Base-by-base conservation (phyloP, 2,888 invertebrate species). In the Trypoxylon attenuatum region DNA sequence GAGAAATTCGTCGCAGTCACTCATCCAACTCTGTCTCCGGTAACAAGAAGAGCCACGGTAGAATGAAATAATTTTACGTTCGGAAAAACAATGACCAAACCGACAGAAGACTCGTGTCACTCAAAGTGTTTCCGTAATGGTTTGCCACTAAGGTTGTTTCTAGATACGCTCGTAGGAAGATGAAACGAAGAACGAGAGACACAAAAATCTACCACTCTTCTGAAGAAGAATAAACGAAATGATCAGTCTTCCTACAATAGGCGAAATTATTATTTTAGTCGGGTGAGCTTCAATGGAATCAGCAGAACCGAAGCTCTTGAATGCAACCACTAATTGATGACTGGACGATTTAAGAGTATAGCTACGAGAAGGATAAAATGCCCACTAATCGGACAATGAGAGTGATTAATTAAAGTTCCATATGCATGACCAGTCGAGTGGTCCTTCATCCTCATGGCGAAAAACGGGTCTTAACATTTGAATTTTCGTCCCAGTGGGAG, bases 401-500 rank as follows among this genome's bases (percentile, higher is more conserved):
- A 10, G 51, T 60, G 54, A 71, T 71, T 69, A 69, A 65, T 71
- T 69, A 65, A 67, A 59, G 50, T 33, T n/a, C 39, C 49, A 55
- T 25, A 46, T 55, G 42, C 68, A 29, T 50, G 53, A 63, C 38
- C 8, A 25, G n/a, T n/a, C 57, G 22, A 49, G 4, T 19, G 25
- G 55, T 64, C 68, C 64, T 61, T 58, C 62, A 67, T 63, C 60
- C 50, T 46, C 27, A 10, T 55, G 67, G 43, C 57, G 57, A 51
- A 54, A 72, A 67, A 62, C 66, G 49, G 39, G 39, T 50, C 61
- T 72, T 53, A 64, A 71, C 62, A 60, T 74, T 73, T 56, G 64
- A 57, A 73, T 66, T 69, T 68, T 73, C 65, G 58, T 69, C 71
- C 42, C 71, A 74, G 69, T 71, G 61, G 74, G 69, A 69, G 53